Conservation (phyloP, 2,113 vertebrate genomes). For the Ceyx margarethae region DNA sequence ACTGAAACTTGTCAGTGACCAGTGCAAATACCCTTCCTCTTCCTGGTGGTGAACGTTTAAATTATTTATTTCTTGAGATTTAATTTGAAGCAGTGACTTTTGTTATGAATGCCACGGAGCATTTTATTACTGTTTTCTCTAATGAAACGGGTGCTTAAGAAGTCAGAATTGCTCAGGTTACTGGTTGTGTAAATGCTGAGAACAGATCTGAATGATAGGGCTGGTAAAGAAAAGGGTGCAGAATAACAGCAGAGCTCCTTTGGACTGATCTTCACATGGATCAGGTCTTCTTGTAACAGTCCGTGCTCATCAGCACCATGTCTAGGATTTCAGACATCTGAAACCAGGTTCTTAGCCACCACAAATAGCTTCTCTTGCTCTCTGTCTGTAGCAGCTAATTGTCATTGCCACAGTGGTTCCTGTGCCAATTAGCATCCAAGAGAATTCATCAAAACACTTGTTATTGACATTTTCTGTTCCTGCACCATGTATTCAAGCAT, state of each 20-base stretch:
- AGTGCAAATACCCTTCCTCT: not conserved
- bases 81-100: conserved; percentile 9
- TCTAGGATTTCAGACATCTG: conserved; percentile 37
- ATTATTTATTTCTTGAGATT: conserved; percentile 8
- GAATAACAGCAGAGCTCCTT: conserved; percentile 39
- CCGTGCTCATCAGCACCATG: not conserved
- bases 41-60: not conserved
- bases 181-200: conserved; percentile 1
- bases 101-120: not conserved
- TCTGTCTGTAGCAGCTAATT: conserved; percentile 32
- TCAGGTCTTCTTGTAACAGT: conserved; percentile 35
- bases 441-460: conserved; percentile 4
- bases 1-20: not conserved
- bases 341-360: not conserved
- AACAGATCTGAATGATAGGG: not conserved
- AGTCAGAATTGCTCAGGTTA: conserved; percentile 42
- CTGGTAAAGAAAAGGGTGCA: conserved; percentile 26
- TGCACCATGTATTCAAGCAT: not conserved
- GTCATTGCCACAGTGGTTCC: not conserved
- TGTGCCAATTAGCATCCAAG: not conserved
- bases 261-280: conserved; percentile 5
- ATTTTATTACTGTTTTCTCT: not conserved
- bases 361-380: conserved; percentile 26
- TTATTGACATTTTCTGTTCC: conserved; percentile 18
- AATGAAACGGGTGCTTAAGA: conserved; percentile 47